A percentile compares a stretch with the other conserved stretches of the same genome.
These are phyloP conservation scores for Hemiscyllium ocellatum DNA, from an alignment of 2,113 vertebrate species.

Conservation along the genomic window DNA sequence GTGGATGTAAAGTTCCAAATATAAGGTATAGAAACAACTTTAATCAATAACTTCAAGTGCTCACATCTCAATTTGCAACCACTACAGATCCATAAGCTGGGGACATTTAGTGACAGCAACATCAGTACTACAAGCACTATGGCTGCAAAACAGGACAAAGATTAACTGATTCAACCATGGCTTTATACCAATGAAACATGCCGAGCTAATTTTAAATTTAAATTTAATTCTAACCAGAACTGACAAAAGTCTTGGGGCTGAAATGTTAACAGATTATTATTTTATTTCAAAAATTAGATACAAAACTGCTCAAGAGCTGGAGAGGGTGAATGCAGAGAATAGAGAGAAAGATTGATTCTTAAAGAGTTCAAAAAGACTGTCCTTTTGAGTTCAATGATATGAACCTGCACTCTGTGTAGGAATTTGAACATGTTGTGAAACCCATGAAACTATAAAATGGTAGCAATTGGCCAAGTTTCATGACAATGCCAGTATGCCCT, in stretches of 20 bases:
- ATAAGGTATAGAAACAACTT: background rate
- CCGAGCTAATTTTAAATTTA: background rate
- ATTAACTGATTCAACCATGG: background rate
- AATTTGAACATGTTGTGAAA: background rate
- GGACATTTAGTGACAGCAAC: background rate
- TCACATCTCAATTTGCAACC: background rate
- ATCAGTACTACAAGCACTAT: background rate
- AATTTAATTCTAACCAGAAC: background rate
- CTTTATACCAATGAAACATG: background rate
- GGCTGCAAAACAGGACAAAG: background rate
- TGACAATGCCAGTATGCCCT: conserved; percentile 38
- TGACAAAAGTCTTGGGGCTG: background rate
- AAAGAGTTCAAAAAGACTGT: background rate
- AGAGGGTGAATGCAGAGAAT: background rate
- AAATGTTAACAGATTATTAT: background rate
- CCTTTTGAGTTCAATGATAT: no score
- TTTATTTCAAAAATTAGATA: background rate
- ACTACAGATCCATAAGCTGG: background rate
- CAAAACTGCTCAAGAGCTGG: background rate
- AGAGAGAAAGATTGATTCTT: background rate
- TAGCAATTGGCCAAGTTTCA: background rate
- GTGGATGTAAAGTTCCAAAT: background rate
- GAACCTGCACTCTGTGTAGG: background rate
- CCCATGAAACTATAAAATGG: background rate
- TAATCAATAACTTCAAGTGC: background rate